Percentiles rank a stretch among this genome's conserved stretches.
Evolutionary conservation across 2,113 vertebrate genomes (phyloP).

Genomic region (Chamaea fasciata): DNA sequence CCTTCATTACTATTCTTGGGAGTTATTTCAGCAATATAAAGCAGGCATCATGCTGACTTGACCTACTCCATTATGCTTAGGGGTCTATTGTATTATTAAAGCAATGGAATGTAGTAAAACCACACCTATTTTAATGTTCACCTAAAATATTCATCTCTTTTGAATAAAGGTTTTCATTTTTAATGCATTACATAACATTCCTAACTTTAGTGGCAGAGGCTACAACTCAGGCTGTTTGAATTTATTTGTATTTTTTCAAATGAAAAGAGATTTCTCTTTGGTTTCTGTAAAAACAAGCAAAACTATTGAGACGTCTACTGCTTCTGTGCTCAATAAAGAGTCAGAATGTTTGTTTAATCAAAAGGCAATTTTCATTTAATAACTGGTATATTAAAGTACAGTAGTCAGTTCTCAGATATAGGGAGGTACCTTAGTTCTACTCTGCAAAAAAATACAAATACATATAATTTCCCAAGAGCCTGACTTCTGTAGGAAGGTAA

Average conservation of each 20-base stretch:
- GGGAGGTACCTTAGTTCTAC: not conserved
- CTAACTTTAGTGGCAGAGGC: not conserved
- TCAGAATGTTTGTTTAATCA: not conserved
- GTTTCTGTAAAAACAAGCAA: not conserved
- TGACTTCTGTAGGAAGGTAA: not conserved
- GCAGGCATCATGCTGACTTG: not conserved
- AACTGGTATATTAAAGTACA: not conserved
- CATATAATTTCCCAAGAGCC: not conserved
- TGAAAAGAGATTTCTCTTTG: not conserved
- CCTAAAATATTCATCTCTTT: slow-evolving; percentile 21
- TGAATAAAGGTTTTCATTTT: slow-evolving; percentile 18
- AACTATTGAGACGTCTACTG: not conserved
- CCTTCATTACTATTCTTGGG: not conserved
- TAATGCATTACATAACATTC: not conserved
- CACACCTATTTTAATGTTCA: slow-evolving; percentile 26
- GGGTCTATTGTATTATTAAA: not conserved
- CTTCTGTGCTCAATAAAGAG: not conserved
- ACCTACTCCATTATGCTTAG: not conserved
- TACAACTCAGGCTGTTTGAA: not conserved
- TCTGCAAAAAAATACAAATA: not conserved
- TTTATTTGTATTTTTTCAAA: not conserved
- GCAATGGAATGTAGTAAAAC: slow-evolving; percentile 16
- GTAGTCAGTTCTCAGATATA: not conserved
- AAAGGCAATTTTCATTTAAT: not conserved
- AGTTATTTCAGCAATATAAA: not conserved